Evolutionary conservation across 1,140 invertebrate species (phyloP), one percentile per base, ranked within the genome.

Genomic region (Trichonephila clavata): DNA sequence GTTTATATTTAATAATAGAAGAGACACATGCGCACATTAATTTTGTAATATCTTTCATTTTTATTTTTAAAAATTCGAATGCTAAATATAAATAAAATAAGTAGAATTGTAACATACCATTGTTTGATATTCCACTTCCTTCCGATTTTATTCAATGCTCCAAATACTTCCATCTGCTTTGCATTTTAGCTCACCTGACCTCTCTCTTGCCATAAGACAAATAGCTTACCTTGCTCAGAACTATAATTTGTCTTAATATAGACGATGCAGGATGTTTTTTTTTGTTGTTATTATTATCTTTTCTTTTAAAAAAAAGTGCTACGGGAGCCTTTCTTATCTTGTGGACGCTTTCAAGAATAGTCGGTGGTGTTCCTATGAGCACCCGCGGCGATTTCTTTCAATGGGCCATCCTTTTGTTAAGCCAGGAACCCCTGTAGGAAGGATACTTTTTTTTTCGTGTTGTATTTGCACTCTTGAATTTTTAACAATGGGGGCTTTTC

Each of bases 351-450:
- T 57, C 43, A 84, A 84, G 83, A 87, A 63, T 87, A 24, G 65
- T 68, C n/a, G 65, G 65, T 68, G 57, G 57, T 21, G 86, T 63
- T 63, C 59, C 61, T 24, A 21, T 59, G 39, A 77, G 87, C 63
- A 89, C 87, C 87, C 87, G 61, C 68, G 43, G 65, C 87, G 43
- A 27, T 65, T 20, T 50, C 43, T 89, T 89, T 89, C 63, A 77
- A 89, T 89, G 39, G 87, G 84, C 60, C 60, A 86, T 89, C 61
- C 87, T 89, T 71, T 89, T 89, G 87, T 89, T 89, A 1, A 21
- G 21, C 60, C n/a, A 27, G 61, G 61, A 87, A 63, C 60, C 86
- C 84, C 84, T 65, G 43, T n/a, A 21, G 27, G 87, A 65, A 61
- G 7, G n/a, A 63, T n/a, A 50, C 10, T 8, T 63, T 63, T 87